Conservation (phyloP, 2,888 invertebrate genomes). For the Hypomecis atomaria region DNA sequence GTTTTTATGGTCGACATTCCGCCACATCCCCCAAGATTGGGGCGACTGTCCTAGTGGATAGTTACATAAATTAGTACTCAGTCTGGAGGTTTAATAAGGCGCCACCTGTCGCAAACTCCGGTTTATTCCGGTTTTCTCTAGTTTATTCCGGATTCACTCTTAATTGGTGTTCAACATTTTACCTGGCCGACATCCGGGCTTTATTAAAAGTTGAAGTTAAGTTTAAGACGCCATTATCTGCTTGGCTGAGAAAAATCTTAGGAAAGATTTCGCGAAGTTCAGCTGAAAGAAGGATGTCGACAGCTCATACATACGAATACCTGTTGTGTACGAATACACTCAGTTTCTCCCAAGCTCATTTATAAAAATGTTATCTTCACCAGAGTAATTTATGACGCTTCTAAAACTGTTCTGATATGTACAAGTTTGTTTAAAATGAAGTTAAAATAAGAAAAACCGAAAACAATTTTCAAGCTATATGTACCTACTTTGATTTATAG, state of each 20-base stretch:
- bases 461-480: too few relatives aligned
- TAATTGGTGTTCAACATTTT: slow-evolving; percentile 64
- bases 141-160: slow-evolving; percentile 59
- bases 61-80: slow-evolving; percentile 63
- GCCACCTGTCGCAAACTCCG: slow-evolving; percentile 67
- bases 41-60: slow-evolving; percentile 42
- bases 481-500: too few relatives aligned
- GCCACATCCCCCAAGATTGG: slow-evolving; percentile 20
- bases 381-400: too few relatives aligned
- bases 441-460: too few relatives aligned
- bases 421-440: too few relatives aligned
- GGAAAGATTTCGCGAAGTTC: neutral
- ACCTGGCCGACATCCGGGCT: slow-evolving; percentile 43
- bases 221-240: slow-evolving; percentile 8
- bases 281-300: too few relatives aligned
- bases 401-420: too few relatives aligned
- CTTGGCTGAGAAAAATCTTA: slow-evolving; percentile 6
- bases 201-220: slow-evolving; percentile 40
- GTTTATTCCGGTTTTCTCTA: slow-evolving; percentile 19
- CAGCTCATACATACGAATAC: too few relatives aligned
- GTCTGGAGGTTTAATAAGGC: slow-evolving; percentile 71
- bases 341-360: too few relatives aligned
- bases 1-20: slow-evolving; percentile 22
- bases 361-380: too few relatives aligned
- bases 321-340: too few relatives aligned